Conservation (phyloP, 2,888 invertebrate genomes). For the Drosophila rubida region DNA sequence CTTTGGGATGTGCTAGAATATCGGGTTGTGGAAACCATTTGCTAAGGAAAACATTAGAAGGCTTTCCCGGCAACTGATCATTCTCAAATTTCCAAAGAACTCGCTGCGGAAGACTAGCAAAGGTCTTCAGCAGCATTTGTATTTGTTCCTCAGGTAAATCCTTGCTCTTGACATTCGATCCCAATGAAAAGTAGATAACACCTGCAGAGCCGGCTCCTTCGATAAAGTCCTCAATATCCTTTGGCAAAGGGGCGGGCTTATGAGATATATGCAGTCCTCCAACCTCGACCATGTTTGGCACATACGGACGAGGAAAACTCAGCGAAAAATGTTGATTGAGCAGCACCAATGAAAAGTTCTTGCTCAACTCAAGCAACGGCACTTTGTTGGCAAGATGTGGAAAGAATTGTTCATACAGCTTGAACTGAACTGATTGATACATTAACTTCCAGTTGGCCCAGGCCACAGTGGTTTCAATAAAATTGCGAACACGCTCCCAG, state of each 20-base stretch:
- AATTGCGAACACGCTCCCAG: conserved; percentile 78
- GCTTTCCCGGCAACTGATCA: conserved; percentile 73
- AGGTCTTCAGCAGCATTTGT: conserved; percentile 60
- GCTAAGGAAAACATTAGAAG: conserved; percentile 78
- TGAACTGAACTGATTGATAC: conserved; percentile 64
- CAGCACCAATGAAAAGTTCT: conserved; percentile 78
- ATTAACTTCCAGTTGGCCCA: conserved; percentile 62
- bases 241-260: conserved; percentile 72
- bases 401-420: conserved; percentile 62
- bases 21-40: conserved; percentile 85
- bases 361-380: conserved; percentile 58
- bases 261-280: conserved; percentile 83
- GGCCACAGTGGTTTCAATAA: conserved; percentile 59
- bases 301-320: conserved; percentile 80
- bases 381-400: conserved; percentile 55
- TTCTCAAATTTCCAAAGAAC: conserved; percentile 85
- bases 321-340: conserved; percentile 83
- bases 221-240: conserved; percentile 82
- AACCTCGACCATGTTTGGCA: conserved; percentile 84
- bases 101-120: conserved; percentile 67
- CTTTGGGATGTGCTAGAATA: conserved; percentile 85
- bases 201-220: conserved; percentile 84
- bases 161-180: conserved; percentile 82
- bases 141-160: conserved; percentile 67
- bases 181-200: conserved; percentile 85